A percentile compares a stretch with the other conserved stretches of the same genome.
Evolutionary conservation across 2,797 vertebrate genomes (phyloP).

Genomic region (Arctocebus calabarensis): DNA sequence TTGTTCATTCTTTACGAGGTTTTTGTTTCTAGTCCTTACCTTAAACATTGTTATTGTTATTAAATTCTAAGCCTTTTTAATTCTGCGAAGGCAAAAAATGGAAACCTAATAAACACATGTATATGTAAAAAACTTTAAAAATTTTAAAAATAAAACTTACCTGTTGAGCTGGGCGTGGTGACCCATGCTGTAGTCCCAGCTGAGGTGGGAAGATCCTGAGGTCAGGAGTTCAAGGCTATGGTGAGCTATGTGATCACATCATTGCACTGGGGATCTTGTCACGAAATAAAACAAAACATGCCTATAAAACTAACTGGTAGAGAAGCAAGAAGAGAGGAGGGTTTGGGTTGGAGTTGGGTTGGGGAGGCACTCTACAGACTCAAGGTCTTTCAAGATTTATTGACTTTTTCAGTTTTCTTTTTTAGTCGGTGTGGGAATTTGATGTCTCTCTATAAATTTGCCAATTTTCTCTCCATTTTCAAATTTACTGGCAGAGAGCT

Average conservation of each 20-base stretch:
- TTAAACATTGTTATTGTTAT: no score
- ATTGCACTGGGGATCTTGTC: neutral
- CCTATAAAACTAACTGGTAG: neutral
- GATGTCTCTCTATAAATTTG: conserved; percentile 13
- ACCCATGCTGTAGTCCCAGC: neutral
- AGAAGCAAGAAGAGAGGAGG: neutral
- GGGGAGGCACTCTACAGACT: neutral
- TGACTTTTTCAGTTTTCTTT: neutral
- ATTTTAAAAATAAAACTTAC: neutral
- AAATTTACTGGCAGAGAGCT: neutral
- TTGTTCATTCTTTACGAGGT: no score
- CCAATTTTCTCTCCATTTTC: conserved; percentile 2
- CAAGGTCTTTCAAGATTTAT: neutral
- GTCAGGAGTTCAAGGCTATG: neutral
- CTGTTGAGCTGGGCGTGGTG: neutral
- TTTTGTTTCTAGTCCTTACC: no score
- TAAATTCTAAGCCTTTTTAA: no score
- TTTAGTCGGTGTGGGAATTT: neutral
- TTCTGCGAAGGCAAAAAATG: no score
- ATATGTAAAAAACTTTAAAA: no score
- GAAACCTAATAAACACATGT: no score
- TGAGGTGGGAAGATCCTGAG: neutral
- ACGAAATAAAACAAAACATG: no score
- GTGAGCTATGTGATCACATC: neutral
- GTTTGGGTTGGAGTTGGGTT: neutral